A percentile compares a stretch with the other conserved stretches of the same genome.
Conservation (phyloP, 2,797 vertebrate species). For the Lepilemur septentrionalis region DNA sequence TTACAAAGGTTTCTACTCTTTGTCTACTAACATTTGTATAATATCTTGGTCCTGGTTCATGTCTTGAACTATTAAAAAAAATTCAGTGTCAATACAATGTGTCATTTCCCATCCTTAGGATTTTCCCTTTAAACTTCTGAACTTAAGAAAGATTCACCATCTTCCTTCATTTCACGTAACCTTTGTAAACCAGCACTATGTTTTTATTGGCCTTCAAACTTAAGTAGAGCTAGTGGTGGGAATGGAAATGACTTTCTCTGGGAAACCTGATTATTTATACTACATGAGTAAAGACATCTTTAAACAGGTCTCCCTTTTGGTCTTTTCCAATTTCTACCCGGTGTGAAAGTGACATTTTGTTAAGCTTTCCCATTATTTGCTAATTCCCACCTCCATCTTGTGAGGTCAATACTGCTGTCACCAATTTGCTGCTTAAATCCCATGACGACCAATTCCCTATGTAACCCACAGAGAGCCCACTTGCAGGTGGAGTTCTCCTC, state of each 20-base stretch:
- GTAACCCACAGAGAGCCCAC: background rate
- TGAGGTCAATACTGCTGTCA: background rate
- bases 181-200: slow-evolving; percentile 44
- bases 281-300: slow-evolving; percentile 47
- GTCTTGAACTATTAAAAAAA: slow-evolving; percentile 46
- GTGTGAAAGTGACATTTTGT: slow-evolving; percentile 55
- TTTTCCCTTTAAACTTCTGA: slow-evolving; percentile 74
- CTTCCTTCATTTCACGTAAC: slow-evolving; percentile 43
- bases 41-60: slow-evolving; percentile 60
- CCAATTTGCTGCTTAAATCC: slow-evolving; percentile 39
- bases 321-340: slow-evolving; percentile 11
- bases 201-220: slow-evolving; percentile 68
- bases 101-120: slow-evolving; percentile 60
- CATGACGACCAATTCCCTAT: background rate
- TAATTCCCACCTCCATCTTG: background rate
- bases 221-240: slow-evolving; percentile 50
- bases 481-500: background rate
- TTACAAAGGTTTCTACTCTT: slow-evolving; percentile 35
- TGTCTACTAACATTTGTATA: slow-evolving; percentile 47
- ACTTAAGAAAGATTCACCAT: slow-evolving; percentile 55
- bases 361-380: slow-evolving; percentile 56
- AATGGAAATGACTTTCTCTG: slow-evolving; percentile 62
- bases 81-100: slow-evolving; percentile 43
- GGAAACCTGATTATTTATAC: slow-evolving; percentile 69
- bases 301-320: slow-evolving; percentile 26